Base-by-base conservation (phyloP, 2,888 invertebrate species). In the Drosophila niveifrons region DNA sequence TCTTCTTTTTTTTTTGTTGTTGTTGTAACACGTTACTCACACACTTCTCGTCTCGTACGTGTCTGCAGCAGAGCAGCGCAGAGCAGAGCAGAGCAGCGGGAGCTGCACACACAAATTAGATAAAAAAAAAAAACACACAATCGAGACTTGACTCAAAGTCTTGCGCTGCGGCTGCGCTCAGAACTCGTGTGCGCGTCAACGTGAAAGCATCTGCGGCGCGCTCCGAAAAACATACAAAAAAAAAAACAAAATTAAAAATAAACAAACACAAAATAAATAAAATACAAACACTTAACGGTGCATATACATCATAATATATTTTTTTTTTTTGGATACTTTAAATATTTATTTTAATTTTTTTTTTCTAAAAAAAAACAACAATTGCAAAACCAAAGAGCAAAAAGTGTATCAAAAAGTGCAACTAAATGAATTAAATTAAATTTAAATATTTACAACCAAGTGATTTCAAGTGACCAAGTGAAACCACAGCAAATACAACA, bases 121-220 rank as follows among this genome's bases (percentile, higher is more conserved):
- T 76, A 76, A 64, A 59, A 62, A 63, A 41, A 41, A 29, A 29
- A 13, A 29, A 29, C 7, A 11, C 15, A 23, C 23, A 31, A 39
- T n/a, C 36, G 29, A 41, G 55, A 62, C 36, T 36, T n/a, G 2
- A 36, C n/a, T 36, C 36, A 78, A 82, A 78, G 85, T 84, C 74
- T 85, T 89, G 81, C 80, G 81, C 83, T 72, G 88, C 84, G 82
- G 62, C 88, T 88, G 88, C 88, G 87, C 88, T 90, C 89, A 91
- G 85, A 90, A 80, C 79, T 86, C 89, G 89, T 83, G 89, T 79
- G 91, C 89, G 89, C 89, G 90, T 87, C 87, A 86, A 87, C 82
- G 82, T 77, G 85, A 80, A 87, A 83, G 90, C 90, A 90, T 83
- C 90, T 71, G 66, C 65, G 75, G 59, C 71, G 81, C 80, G 80